These are phyloP conservation scores for Exocentrus adspersus DNA, from an alignment of 2,888 invertebrate genomes.

Conservation along the genomic window DNA sequence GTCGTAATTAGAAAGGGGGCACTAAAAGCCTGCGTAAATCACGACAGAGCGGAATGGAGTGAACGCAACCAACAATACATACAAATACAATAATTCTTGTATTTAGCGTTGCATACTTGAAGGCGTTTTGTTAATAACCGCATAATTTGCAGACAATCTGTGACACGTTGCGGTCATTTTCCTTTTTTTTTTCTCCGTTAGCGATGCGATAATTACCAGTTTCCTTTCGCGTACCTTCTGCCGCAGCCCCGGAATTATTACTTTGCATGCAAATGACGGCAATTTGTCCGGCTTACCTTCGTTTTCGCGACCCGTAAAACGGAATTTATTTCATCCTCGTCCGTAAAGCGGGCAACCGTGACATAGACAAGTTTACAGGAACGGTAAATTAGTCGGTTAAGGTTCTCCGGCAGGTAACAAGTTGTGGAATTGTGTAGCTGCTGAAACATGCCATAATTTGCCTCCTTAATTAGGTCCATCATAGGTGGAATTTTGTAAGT, in stretches of 20 bases:
- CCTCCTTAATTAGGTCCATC: neutral
- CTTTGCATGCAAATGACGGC: slow-evolving; percentile 1
- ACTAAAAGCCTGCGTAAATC: slow-evolving; percentile 5
- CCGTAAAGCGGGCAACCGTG: neutral
- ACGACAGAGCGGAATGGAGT: no score
- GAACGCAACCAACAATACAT: no score
- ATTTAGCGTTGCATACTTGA: no score
- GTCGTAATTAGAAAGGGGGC: slow-evolving; percentile 12
- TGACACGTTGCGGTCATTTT: neutral
- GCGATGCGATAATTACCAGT: neutral
- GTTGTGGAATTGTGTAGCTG: neutral
- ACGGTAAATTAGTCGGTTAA: neutral
- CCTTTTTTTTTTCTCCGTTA: neutral
- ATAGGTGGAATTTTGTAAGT: no score
- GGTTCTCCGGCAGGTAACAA: slow-evolving; percentile 2
- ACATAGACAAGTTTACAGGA: neutral
- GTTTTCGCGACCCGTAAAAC: neutral
- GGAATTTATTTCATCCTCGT: neutral
- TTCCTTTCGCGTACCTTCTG: neutral
- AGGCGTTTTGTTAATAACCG: no score
- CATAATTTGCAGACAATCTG: no score
- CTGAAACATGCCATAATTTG: neutral
- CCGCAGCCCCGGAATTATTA: neutral
- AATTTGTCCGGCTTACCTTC: neutral
- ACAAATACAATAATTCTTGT: no score